Percentiles rank a stretch among this genome's conserved stretches.
Evolutionary conservation across 2,113 vertebrate genomes (phyloP).

Genomic region (Thunnus thynnus): DNA sequence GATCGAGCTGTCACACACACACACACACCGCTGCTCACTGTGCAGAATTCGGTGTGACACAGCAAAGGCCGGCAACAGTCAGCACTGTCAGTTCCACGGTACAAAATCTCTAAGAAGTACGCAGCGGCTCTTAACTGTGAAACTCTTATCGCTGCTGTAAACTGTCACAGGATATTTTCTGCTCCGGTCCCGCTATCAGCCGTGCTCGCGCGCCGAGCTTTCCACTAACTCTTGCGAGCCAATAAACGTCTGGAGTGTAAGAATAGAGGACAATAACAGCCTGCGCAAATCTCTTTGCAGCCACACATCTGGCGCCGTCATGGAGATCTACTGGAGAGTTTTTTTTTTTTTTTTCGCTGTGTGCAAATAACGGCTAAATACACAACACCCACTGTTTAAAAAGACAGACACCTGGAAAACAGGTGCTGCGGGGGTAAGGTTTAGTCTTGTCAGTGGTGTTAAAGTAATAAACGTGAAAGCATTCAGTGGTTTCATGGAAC

Average conservation of each 20-base stretch:
- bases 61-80: conserved; percentile 1
- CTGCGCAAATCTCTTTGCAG: not conserved
- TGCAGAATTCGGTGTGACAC: conserved; percentile 5
- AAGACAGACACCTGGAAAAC: conserved; percentile 1
- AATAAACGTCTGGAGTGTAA: not conserved
- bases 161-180: too few relatives aligned
- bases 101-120: not conserved
- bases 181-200: not conserved
- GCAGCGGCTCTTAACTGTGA: not conserved
- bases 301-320: conserved; percentile 35
- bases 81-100: not conserved
- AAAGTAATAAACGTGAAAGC: not conserved
- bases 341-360: not conserved
- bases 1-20: conserved; percentile 14
- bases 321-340: conserved; percentile 6
- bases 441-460: not conserved
- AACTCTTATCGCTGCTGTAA: too few relatives aligned
- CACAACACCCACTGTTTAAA: conserved; percentile 18
- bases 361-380: conserved; percentile 14
- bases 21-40: not conserved
- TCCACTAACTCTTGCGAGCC: not conserved
- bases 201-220: not conserved
- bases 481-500: not conserved
- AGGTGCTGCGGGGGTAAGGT: not conserved
- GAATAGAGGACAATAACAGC: not conserved